Evolutionary conservation across 2,888 invertebrate species (phyloP).

Genomic region (Cheilosia soror): DNA sequence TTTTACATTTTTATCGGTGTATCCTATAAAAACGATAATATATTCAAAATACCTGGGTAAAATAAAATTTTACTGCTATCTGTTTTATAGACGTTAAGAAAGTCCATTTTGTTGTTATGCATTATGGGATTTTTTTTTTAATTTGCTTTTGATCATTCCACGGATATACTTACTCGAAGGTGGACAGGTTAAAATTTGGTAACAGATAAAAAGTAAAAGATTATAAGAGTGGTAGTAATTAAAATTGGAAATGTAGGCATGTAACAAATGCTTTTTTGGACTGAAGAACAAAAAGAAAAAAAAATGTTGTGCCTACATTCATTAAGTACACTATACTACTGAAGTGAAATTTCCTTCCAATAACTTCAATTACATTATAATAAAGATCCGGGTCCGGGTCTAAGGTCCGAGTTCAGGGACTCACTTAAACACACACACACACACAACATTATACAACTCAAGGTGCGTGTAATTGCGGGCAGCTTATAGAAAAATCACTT

Average conservation of each 20-base stretch:
- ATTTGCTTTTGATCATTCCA: slow-evolving; percentile 26
- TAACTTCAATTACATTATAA: too few relatives aligned
- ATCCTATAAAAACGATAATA: slow-evolving; percentile 50
- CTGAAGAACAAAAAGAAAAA: too few relatives aligned
- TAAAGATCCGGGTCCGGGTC: too few relatives aligned
- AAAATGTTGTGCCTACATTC: too few relatives aligned
- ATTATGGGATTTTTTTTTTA: slow-evolving; percentile 24
- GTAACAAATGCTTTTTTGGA: slow-evolving; percentile 7
- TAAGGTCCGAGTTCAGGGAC: too few relatives aligned
- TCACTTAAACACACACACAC: too few relatives aligned
- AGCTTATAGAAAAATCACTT: too few relatives aligned
- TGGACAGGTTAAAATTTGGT: slow-evolving; percentile 2
- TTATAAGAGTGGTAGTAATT: background rate
- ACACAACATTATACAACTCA: too few relatives aligned
- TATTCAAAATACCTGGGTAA: slow-evolving; percentile 55
- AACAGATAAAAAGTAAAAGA: background rate
- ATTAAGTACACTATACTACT: too few relatives aligned
- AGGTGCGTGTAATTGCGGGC: too few relatives aligned
- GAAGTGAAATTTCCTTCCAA: too few relatives aligned
- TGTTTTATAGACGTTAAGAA: slow-evolving; percentile 39
- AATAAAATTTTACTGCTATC: slow-evolving; percentile 42
- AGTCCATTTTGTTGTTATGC: slow-evolving; percentile 45
- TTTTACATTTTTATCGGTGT: slow-evolving; percentile 51
- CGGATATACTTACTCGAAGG: background rate
- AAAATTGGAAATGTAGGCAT: slow-evolving; percentile 1